Conservation (phyloP, 2,888 invertebrate species). For the Acanthococcus lagerstroemiae region DNA sequence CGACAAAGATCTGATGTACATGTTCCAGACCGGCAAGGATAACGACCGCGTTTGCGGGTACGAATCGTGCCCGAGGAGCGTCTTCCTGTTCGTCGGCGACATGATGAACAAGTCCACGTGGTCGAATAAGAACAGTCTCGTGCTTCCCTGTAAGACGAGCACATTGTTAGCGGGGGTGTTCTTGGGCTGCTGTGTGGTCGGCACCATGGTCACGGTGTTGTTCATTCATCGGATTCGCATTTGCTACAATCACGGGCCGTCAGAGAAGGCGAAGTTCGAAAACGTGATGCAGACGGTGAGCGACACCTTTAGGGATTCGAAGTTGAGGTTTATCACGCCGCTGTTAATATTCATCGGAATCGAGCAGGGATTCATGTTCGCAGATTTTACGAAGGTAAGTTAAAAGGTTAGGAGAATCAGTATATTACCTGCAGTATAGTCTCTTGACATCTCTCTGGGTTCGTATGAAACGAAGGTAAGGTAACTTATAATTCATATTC, state of each 20-base stretch:
- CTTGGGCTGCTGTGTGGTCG: slow-evolving; percentile 44
- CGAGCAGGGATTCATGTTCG: slow-evolving; percentile 74
- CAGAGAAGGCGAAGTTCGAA: slow-evolving; percentile 34
- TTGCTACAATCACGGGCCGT: slow-evolving; percentile 47
- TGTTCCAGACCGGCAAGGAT: slow-evolving; percentile 32
- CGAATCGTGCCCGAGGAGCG: slow-evolving; percentile 46
- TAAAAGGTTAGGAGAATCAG: too few relatives aligned
- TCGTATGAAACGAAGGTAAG: too few relatives aligned
- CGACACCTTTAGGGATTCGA: slow-evolving; percentile 51
- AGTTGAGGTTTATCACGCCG: slow-evolving; percentile 60
- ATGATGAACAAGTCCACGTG: slow-evolving; percentile 21
- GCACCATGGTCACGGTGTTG: slow-evolving; percentile 44
- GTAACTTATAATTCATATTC: too few relatives aligned
- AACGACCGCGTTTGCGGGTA: slow-evolving; percentile 51
- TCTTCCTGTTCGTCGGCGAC: slow-evolving; percentile 22
- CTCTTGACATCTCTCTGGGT: too few relatives aligned
- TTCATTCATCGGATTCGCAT: slow-evolving; percentile 48
- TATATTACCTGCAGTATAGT: too few relatives aligned
- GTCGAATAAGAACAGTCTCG: slow-evolving; percentile 33
- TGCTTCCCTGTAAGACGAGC: slow-evolving; percentile 39
- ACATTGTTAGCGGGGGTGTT: slow-evolving; percentile 43
- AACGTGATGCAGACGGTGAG: slow-evolving; percentile 43
- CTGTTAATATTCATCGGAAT: slow-evolving; percentile 71
- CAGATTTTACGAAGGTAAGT: slow-evolving; percentile 66
- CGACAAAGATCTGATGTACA: slow-evolving; percentile 1